Conservation (phyloP, 2,113 vertebrate genomes). For the Lasiurus cinereus region DNA sequence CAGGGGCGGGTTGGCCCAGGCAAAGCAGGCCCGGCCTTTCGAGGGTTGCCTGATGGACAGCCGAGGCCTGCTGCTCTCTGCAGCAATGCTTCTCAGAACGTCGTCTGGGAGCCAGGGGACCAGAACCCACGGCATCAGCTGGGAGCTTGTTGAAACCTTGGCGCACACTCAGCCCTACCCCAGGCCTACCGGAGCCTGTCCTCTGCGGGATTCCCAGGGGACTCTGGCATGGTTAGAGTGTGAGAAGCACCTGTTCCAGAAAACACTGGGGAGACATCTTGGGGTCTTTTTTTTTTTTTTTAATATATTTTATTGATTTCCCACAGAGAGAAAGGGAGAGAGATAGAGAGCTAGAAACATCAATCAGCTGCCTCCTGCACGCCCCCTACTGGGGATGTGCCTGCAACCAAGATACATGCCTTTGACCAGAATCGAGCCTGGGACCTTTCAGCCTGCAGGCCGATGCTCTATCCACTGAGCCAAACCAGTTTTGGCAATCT, state of each 20-base stretch:
- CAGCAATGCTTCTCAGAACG: not conserved
- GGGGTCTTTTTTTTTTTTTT: too few species aligned
- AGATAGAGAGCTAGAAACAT: too few species aligned
- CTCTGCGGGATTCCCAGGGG: not conserved
- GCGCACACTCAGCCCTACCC: not conserved
- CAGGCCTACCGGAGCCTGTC: not conserved
- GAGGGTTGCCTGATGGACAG: not conserved
- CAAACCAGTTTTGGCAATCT: too few species aligned
- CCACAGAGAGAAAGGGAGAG: too few species aligned
- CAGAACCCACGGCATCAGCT: fast-evolving
- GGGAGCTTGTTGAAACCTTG: not conserved
- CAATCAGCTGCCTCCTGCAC: too few species aligned
- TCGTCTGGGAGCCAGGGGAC: not conserved
- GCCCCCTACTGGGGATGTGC: too few species aligned
- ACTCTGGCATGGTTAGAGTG: fast-evolving
- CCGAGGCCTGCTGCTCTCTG: not conserved
- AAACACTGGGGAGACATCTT: not conserved
- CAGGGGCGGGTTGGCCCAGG: not conserved
- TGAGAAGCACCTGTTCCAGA: not conserved
- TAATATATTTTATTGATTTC: too few species aligned
- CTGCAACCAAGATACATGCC: too few species aligned
- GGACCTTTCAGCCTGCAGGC: too few species aligned
- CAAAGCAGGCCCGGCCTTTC: not conserved
- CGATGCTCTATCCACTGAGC: too few species aligned
- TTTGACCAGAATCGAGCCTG: too few species aligned